Base-by-base conservation (phyloP, 2,888 invertebrate species). In the Carabus problematicus region DNA sequence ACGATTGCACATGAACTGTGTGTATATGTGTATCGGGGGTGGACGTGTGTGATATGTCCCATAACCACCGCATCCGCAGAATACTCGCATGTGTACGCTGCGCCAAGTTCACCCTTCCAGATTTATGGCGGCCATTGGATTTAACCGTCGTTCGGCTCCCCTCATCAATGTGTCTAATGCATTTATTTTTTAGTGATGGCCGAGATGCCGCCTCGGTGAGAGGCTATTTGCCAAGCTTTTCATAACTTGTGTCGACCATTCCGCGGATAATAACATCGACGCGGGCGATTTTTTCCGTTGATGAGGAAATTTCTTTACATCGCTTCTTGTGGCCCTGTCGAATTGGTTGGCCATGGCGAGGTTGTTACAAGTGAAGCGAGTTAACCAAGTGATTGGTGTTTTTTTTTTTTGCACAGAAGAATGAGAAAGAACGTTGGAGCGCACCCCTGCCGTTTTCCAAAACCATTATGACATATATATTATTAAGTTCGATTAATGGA, bases 161-260 rank as follows among this genome's bases (percentile, higher is more conserved):
- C 66, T 66, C 66, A 49, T 58, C 66, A 59, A 58, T 58, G 47
- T 39, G 45, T 41, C 59, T 66, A 59, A 66, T 66, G 66, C 59
- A 66, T 66, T 66, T 66, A 59, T 66, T 66, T 66, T 66, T 66
- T 66, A 63, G 63, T 39, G 40, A 11, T 39, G 56, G 14, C 45
- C 45, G 45, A 11, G n/a, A 14, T 14, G 45, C 45, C 45, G 45
- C 45, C 11, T 18, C 52, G 52, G 29, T 9, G 45, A 58, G 41
- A 66, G 41, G 58, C 66, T 66, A 66, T 66, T 66, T 66, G 49
- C 66, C 41, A 39, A 59, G 59, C 66, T 66, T 58, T 64, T 66
- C 66, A 66, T 66, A 66, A 66, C 47, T 66, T 66, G 66, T 59
- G 66, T 59, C 45, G 49, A 43, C 49, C 58, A 66, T 66, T 66